phyloP scores from a whole-genome alignment of 2,888 invertebrate species.

The Drosophila robusta region DNA sequence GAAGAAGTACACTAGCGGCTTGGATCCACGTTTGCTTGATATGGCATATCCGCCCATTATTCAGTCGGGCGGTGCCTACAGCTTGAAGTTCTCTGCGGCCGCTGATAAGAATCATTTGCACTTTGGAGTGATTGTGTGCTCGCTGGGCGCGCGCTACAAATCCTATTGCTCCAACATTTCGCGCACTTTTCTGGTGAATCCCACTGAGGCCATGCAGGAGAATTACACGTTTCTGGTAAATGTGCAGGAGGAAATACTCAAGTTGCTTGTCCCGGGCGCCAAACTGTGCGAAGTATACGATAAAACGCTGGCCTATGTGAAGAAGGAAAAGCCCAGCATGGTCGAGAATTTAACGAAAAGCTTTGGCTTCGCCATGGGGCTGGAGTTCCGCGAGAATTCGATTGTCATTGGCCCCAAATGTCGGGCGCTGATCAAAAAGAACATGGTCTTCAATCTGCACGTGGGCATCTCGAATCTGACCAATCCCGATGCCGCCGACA shows the following conservation, averaged over 20 bases:
- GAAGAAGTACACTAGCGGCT: conserved; percentile 96
- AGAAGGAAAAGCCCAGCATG: conserved; percentile 93
- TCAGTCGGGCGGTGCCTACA: conserved; percentile 99
- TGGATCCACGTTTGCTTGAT: conserved; percentile 95
- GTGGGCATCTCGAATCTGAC: conserved; percentile 94
- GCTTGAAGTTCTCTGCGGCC: conserved; percentile 97
- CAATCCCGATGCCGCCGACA: conserved; percentile 93
- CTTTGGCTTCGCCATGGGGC: conserved; percentile 99
- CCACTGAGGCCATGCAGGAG: conserved; percentile 91
- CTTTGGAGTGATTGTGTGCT: conserved; percentile 98
- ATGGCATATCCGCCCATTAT: conserved; percentile 99
- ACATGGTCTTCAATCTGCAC: conserved; percentile 98
- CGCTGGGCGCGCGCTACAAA: conserved; percentile 97
- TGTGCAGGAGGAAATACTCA: conserved; percentile 95
- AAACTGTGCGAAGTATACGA: conserved; percentile 96
- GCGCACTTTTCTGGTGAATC: conserved; percentile 98
- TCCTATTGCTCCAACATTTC: conserved; percentile 99
- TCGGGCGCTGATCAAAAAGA: conserved; percentile 91
- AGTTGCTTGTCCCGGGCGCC: conserved; percentile 92
- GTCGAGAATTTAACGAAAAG: conserved; percentile 96
- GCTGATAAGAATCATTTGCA: conserved; percentile 97
- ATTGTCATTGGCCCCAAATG: conserved; percentile 96
- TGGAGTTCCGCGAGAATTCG: conserved; percentile 98
- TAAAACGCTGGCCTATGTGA: conserved; percentile 91
- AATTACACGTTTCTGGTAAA: conserved; percentile 96